Percentiles rank a stretch among this genome's conserved stretches.
phyloP scores from a whole-genome alignment of 2,888 invertebrate species.

The Archips xylosteana region DNA sequence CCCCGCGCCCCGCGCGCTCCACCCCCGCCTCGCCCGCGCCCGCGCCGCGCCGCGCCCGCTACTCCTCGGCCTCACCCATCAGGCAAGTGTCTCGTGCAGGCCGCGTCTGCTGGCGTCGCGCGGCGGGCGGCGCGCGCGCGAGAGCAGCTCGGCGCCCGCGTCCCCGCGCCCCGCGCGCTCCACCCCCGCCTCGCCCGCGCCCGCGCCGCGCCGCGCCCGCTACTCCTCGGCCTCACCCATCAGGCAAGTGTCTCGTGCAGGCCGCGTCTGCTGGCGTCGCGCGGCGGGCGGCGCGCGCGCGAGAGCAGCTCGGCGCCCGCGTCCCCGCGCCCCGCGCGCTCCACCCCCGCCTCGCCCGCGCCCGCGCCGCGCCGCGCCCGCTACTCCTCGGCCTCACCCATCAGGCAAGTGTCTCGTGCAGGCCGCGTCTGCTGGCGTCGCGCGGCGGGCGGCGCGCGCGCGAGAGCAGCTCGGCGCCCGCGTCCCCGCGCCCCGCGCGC shows the following conservation, averaged over 20 bases:
- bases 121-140: constrained; percentile 53
- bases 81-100: too few relatives aligned
- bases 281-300: constrained; percentile 50
- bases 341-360: constrained; percentile 91
- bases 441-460: constrained; percentile 50
- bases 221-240: constrained; percentile 93
- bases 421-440: too few relatives aligned
- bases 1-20: constrained; percentile 89
- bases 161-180: constrained; percentile 89
- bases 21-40: constrained; percentile 91
- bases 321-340: constrained; percentile 88
- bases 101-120: too few relatives aligned
- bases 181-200: constrained; percentile 91
- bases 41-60: constrained; percentile 82
- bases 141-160: constrained; percentile 78
- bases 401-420: constrained; percentile 86
- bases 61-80: constrained; percentile 92
- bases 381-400: constrained; percentile 92
- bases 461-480: constrained; percentile 76
- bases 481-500: constrained; percentile 88
- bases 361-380: constrained; percentile 82
- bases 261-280: too few relatives aligned
- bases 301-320: constrained; percentile 79
- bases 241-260: too few relatives aligned
- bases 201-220: constrained; percentile 79